A percentile compares a stretch with the other conserved stretches of the same genome.
Conservation (phyloP, 1,140 invertebrate genomes). For the Brachionus paranguensis region DNA sequence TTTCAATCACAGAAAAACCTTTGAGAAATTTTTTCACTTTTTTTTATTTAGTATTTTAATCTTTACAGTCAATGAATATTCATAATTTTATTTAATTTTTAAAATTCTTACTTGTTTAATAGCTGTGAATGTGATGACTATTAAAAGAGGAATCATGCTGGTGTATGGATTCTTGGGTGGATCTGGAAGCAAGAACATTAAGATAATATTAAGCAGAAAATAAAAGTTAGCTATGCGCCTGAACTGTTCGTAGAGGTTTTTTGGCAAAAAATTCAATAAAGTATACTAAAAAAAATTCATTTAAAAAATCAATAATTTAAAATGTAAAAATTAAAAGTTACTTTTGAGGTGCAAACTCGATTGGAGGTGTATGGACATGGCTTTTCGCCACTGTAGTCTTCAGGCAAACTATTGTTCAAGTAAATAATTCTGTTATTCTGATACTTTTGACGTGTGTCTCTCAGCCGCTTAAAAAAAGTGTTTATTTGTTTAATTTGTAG, state of each 20-base stretch:
- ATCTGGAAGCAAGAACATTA: conserved; percentile 60
- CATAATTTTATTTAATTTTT: background rate
- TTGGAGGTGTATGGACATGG: background rate
- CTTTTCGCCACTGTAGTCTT: background rate
- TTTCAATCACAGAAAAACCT: no score
- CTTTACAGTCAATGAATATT: background rate
- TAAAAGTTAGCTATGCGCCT: conserved; percentile 76
- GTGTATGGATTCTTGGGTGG: conserved; percentile 72
- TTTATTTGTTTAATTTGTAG: background rate
- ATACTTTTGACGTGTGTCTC: background rate
- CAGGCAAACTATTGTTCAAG: background rate
- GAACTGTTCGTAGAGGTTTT: conserved; percentile 78
- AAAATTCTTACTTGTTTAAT: conserved; percentile 52
- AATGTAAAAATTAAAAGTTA: background rate
- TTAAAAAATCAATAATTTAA: conserved; percentile 21
- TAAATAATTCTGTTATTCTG: background rate
- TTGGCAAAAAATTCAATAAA: conserved; percentile 70
- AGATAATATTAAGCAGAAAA: conserved; percentile 68
- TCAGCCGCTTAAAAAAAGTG: background rate
- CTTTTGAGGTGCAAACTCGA: conserved; percentile 3
- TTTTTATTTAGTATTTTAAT: no score
- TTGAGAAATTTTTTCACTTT: background rate
- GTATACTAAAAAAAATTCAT: conserved; percentile 62
- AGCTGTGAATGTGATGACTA: conserved; percentile 72
- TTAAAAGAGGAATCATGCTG: conserved; percentile 67